A percentile compares a stretch with the other conserved stretches of the same genome.
These are phyloP conservation scores for Acheta domesticus DNA, from an alignment of 2,888 invertebrate genomes.

Conservation along the genomic window DNA sequence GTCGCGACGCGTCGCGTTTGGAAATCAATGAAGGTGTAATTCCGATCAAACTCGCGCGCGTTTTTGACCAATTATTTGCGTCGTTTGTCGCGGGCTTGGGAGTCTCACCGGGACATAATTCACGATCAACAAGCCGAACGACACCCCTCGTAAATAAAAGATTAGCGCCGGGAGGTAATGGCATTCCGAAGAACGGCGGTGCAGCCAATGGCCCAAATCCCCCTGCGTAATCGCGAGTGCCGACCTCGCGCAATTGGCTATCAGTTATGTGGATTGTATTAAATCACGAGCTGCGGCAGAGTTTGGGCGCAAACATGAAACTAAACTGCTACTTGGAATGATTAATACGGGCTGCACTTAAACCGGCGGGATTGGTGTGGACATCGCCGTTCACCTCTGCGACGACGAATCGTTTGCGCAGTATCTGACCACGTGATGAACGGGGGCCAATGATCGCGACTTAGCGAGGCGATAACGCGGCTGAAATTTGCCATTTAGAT, in stretches of 20 bases:
- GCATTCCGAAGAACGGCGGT: neutral
- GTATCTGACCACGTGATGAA: too few species aligned
- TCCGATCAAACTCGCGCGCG: neutral
- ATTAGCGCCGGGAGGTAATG: neutral
- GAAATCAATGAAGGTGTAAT: neutral
- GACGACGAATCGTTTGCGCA: too few species aligned
- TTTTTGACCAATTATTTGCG: neutral
- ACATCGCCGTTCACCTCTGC: too few species aligned
- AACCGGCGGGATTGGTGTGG: too few species aligned
- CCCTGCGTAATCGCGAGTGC: neutral
- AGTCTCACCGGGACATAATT: neutral
- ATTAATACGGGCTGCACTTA: too few species aligned
- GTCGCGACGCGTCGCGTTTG: neutral
- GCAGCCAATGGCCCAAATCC: neutral
- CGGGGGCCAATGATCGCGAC: too few species aligned
- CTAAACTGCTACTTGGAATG: too few species aligned
- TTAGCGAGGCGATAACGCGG: too few species aligned
- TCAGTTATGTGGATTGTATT: neutral
- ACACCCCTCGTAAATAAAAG: neutral
- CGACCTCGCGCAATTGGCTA: neutral
- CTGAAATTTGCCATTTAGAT: too few species aligned
- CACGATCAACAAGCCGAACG: neutral
- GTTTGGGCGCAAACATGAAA: too few species aligned
- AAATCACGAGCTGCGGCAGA: neutral
- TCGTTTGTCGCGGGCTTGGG: neutral